phyloP scores from a whole-genome alignment of 1,140 invertebrate species.

The Zaprionus camerounensis region DNA sequence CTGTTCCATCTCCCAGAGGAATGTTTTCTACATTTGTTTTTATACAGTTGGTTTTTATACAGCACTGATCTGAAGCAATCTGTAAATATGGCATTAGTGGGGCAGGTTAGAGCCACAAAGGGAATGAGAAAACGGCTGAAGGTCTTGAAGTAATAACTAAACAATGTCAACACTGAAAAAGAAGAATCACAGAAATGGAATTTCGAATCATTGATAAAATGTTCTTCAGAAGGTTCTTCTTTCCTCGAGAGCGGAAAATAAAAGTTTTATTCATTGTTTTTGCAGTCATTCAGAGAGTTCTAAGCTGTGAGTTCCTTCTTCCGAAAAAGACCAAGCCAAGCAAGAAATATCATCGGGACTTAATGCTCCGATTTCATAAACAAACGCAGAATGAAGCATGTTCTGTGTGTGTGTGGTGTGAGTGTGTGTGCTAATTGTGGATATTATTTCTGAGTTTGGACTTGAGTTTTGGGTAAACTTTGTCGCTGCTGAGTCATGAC shows the following conservation, averaged over 20 bases:
- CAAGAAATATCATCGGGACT: constrained; percentile 53
- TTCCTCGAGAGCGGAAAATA: background rate
- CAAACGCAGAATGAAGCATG: constrained; percentile 59
- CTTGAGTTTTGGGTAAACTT: constrained; percentile 34
- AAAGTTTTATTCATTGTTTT: background rate
- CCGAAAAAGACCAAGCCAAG: constrained; percentile 50
- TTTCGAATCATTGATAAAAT: background rate
- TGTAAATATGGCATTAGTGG: constrained; percentile 22
- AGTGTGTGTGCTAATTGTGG: constrained; percentile 62
- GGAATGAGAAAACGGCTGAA: background rate
- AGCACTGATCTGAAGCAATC: background rate
- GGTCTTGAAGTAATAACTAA: background rate
- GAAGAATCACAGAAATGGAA: background rate
- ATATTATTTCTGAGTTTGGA: constrained; percentile 40
- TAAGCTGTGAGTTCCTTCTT: constrained; percentile 15
- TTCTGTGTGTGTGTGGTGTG: constrained; percentile 41
- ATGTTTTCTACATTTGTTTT: constrained; percentile 68
- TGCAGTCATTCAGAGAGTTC: constrained; percentile 4
- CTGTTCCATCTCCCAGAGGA: constrained; percentile 58
- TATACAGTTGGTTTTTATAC: constrained; percentile 41
- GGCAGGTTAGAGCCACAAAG: constrained; percentile 25
- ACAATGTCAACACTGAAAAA: background rate
- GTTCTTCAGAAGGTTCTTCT: background rate
- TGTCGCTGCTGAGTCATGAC: constrained; percentile 42
- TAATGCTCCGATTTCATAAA: constrained; percentile 69